Percentiles rank a stretch among this genome's conserved stretches.
These are phyloP conservation scores for Leptinotarsa tumamoca DNA, from an alignment of 2,888 invertebrate species.

Conservation along the genomic window DNA sequence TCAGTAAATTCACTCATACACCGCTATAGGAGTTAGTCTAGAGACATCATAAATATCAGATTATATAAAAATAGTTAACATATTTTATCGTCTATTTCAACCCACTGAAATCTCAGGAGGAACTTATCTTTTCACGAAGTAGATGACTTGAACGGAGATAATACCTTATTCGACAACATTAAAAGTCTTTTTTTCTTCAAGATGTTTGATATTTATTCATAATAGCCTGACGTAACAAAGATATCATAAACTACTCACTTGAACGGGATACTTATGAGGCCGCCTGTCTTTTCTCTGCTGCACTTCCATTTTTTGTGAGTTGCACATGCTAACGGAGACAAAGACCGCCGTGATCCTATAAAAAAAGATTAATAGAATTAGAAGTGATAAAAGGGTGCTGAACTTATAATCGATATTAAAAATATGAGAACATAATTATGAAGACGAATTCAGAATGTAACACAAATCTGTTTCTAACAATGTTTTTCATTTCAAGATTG, in stretches of 20 bases:
- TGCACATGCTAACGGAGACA: slow-evolving; percentile 55
- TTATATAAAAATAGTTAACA: neutral
- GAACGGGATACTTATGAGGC: slow-evolving; percentile 54
- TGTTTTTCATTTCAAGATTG: neutral
- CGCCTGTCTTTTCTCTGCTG: slow-evolving; percentile 49
- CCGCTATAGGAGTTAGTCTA: neutral
- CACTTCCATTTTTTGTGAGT: slow-evolving; percentile 49
- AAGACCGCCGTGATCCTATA: slow-evolving; percentile 59
- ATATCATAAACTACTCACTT: slow-evolving; percentile 50
- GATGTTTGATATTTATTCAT: neutral
- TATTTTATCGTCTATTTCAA: slow-evolving; percentile 1
- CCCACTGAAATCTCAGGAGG: neutral
- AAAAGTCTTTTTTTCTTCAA: neutral
- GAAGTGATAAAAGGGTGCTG: slow-evolving; percentile 6
- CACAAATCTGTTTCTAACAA: neutral
- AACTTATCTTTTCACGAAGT: slow-evolving; percentile 10
- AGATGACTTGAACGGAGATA: slow-evolving; percentile 2
- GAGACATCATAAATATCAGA: neutral
- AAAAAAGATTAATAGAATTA: slow-evolving; percentile 40
- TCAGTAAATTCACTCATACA: neutral
- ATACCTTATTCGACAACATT: slow-evolving; percentile 8
- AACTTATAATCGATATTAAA: neutral
- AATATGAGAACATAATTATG: neutral
- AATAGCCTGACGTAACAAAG: slow-evolving; percentile 4
- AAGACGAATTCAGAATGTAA: neutral